A percentile compares a stretch with the other conserved stretches of the same genome.
Evolutionary conservation across 2,888 invertebrate species (phyloP).

Genomic region (Coremacera marginata): DNA sequence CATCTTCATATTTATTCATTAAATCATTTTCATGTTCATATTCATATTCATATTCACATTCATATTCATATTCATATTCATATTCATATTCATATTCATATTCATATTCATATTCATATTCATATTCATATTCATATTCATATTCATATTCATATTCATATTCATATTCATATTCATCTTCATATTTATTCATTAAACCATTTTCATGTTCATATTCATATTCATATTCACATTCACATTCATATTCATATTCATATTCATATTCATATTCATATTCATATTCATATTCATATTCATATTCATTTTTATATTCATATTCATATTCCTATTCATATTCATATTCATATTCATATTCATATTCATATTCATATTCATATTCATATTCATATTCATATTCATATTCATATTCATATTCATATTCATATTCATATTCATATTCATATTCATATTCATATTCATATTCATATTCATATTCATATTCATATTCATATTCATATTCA

Average conservation of each 20-base stretch:
- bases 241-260: no score
- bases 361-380: no score
- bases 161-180: not conserved
- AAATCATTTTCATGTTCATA: not conserved
- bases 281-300: not conserved
- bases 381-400: no score
- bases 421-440: no score
- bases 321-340: not conserved
- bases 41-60: no score
- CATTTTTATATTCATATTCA: not conserved
- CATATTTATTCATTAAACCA: not conserved
- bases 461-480: no score
- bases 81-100: not conserved
- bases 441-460: no score
- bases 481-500: no score
- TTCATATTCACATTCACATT: not conserved
- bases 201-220: not conserved
- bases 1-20: no score
- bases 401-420: no score
- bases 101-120: not conserved
- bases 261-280: not conserved
- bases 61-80: no score
- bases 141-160: not conserved
- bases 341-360: no score
- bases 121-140: not conserved